phyloP scores from a whole-genome alignment of 2,888 invertebrate species.

The Ophraella communa region DNA sequence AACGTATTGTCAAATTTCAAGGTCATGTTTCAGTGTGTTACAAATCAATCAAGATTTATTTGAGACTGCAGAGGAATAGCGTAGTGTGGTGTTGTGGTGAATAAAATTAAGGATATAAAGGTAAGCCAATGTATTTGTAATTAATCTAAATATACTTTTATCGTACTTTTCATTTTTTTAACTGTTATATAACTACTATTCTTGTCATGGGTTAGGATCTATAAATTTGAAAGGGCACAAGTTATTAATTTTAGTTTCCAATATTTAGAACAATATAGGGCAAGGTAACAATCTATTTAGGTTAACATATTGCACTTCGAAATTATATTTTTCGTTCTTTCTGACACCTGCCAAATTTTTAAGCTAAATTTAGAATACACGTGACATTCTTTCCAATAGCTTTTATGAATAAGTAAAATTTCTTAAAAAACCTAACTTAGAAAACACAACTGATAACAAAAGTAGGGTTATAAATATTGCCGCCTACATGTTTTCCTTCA shows the following conservation, averaged over 20 bases:
- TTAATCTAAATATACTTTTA: not conserved
- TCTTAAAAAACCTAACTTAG: not conserved
- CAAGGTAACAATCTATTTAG: conserved; percentile 3
- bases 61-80: not conserved
- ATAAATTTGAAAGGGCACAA: not conserved
- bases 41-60: not conserved
- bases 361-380: conserved; percentile 19
- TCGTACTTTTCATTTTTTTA: not conserved
- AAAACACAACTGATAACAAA: not conserved
- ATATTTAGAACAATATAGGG: not conserved
- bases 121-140: not conserved
- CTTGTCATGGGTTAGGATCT: not conserved
- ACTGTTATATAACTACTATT: conserved; percentile 5
- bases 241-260: not conserved
- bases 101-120: not conserved
- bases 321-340: not conserved
- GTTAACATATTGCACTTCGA: conserved; percentile 20
- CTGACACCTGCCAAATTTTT: conserved; percentile 25
- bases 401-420: not conserved
- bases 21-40: conserved; percentile 1
- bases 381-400: conserved; percentile 10
- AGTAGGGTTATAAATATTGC: not conserved
- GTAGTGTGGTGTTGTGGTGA: not conserved
- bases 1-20: not conserved
- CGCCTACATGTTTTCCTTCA: not conserved